These are phyloP conservation scores for Microtus californicus DNA, from an alignment of 2,797 vertebrate species.

Conservation along the genomic window DNA sequence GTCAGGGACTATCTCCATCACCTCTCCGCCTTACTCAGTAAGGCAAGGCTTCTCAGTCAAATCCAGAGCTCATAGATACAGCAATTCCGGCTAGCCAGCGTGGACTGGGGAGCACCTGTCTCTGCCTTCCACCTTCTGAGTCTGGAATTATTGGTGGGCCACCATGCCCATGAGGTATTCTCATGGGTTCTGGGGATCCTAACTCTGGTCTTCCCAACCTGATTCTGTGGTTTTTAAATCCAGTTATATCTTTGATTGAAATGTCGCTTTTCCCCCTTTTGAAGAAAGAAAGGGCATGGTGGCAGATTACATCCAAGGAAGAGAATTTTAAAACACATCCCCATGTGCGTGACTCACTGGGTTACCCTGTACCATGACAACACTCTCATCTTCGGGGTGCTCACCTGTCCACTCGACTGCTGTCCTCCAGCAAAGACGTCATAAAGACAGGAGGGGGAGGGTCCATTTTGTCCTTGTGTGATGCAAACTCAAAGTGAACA, in stretches of 20 bases:
- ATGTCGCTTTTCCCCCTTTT: neutral
- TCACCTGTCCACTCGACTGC: conserved; percentile 87
- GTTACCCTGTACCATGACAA: neutral
- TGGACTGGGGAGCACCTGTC: neutral
- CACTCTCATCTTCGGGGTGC: neutral
- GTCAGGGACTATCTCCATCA: no score
- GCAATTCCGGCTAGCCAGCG: neutral
- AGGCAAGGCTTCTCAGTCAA: neutral
- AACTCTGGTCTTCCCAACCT: neutral
- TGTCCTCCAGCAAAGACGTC: conserved; percentile 86
- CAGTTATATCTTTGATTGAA: neutral
- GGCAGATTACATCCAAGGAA: neutral
- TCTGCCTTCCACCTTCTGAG: neutral
- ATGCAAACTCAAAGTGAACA: conserved; percentile 87
- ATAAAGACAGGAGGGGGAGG: conserved; percentile 85
- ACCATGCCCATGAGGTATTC: no score
- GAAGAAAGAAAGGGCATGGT: neutral
- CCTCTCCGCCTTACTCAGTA: neutral
- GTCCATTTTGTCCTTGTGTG: conserved; percentile 82
- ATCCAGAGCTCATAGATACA: neutral
- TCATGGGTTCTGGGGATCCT: neutral
- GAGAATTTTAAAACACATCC: neutral
- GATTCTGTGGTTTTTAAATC: conserved; percentile 37
- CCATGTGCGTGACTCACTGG: neutral
- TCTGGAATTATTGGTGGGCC: neutral